These are phyloP conservation scores for Aspiorhynchus laticeps DNA, from an alignment of 2,113 vertebrate genomes.

Conservation along the genomic window DNA sequence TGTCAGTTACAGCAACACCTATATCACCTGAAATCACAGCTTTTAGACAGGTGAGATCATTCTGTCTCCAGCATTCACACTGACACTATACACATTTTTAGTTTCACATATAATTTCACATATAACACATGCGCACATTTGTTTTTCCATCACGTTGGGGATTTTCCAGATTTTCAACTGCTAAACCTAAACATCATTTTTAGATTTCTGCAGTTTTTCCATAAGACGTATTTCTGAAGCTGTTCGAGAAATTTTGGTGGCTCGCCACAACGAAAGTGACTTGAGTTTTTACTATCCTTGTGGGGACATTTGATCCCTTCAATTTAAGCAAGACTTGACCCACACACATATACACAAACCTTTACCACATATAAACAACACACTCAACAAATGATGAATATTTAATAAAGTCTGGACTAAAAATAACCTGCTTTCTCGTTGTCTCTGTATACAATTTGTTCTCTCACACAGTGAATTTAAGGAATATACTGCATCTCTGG, in stretches of 20 bases:
- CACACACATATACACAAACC: neutral
- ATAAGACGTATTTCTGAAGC: neutral
- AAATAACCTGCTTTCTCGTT: constrained; percentile 62
- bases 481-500: neutral
- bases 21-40: neutral
- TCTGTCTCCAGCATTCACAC: neutral
- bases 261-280: neutral
- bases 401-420: constrained; percentile 68
- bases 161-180: neutral
- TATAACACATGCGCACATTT: neutral
- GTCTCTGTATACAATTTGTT: neutral
- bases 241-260: neutral
- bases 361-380: neutral
- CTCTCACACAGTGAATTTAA: neutral
- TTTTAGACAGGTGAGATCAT: neutral
- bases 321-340: neutral
- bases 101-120: neutral
- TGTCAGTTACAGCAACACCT: constrained; percentile 6
- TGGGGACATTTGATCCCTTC: neutral
- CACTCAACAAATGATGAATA: constrained; percentile 56
- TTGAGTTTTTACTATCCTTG: neutral
- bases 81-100: neutral
- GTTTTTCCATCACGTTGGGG: neutral
- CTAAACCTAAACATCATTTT: neutral
- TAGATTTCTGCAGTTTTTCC: too few species aligned